Evolutionary conservation across 2,888 invertebrate genomes (phyloP).

Genomic region (Celastrina argiolus): DNA sequence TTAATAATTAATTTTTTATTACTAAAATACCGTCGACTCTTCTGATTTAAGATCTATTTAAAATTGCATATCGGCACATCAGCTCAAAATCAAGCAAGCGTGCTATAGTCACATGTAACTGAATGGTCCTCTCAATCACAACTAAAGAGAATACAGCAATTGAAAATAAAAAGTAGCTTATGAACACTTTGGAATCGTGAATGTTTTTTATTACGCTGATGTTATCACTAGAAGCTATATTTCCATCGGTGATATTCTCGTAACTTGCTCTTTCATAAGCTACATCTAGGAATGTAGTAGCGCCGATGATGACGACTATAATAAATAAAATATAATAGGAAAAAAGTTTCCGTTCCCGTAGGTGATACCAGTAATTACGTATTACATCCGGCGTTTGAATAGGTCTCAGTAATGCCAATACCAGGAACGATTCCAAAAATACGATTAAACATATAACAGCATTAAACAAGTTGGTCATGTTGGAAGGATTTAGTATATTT

Average conservation of each 20-base stretch:
- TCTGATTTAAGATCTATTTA: slow-evolving; percentile 34
- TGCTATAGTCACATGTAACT: slow-evolving; percentile 46
- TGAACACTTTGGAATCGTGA: slow-evolving; percentile 43
- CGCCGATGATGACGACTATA: background rate
- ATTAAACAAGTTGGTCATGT: slow-evolving; percentile 53
- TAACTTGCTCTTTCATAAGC: background rate
- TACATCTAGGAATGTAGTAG: background rate
- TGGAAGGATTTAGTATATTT: background rate
- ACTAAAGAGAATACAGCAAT: slow-evolving; percentile 45
- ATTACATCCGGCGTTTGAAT: slow-evolving; percentile 46
- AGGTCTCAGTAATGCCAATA: slow-evolving; percentile 53
- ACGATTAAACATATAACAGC: slow-evolving; percentile 40
- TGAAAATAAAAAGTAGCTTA: slow-evolving; percentile 44
- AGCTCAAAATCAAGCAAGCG: slow-evolving; percentile 57
- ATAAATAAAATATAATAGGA: background rate
- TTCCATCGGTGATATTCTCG: background rate
- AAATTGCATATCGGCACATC: slow-evolving; percentile 57
- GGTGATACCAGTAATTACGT: slow-evolving; percentile 47
- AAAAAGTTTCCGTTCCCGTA: slow-evolving; percentile 36
- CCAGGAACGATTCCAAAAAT: slow-evolving; percentile 43
- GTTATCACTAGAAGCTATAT: slow-evolving; percentile 32
- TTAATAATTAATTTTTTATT: background rate
- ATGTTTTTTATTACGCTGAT: slow-evolving; percentile 42
- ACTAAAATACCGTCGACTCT: background rate
- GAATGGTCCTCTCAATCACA: slow-evolving; percentile 48